Evolutionary conservation across 2,797 vertebrate species (phyloP).

Genomic region (Eulemur coronatus): DNA sequence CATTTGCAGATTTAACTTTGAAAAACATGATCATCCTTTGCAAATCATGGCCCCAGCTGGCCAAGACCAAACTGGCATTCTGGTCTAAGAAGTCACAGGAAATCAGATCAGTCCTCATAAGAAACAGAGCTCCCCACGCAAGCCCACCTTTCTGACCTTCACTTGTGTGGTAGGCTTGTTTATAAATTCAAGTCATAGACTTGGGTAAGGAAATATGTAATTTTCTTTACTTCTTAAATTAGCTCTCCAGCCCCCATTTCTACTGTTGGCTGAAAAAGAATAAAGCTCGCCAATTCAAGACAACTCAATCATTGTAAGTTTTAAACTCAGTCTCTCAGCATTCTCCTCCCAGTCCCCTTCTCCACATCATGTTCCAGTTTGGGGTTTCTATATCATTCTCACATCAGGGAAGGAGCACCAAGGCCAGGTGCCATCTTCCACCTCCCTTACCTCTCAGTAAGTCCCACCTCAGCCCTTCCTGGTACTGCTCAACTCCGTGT

Average conservation of each 20-base stretch:
- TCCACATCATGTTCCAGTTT: not conserved
- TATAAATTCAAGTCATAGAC: not conserved
- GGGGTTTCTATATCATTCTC: not conserved
- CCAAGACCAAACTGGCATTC: not conserved
- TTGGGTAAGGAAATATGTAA: not conserved
- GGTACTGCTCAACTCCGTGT: not conserved
- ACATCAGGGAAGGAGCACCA: not conserved
- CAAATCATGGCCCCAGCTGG: not conserved
- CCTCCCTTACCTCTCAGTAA: not conserved
- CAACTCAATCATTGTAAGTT: not conserved
- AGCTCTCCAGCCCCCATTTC: not conserved
- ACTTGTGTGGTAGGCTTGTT: not conserved
- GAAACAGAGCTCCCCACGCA: not conserved
- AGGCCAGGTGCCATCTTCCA: not conserved
- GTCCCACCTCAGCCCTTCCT: not conserved
- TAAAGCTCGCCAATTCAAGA: not conserved
- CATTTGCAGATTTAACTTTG: conserved; percentile 29
- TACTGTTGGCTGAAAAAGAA: not conserved
- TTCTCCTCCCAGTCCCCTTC: not conserved
- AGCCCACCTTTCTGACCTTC: not conserved
- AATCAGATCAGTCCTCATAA: not conserved
- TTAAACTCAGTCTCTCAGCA: not conserved
- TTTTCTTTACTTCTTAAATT: conserved; percentile 20
- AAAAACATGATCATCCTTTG: not conserved
- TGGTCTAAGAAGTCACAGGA: not conserved